Evolutionary conservation across 2,797 vertebrate species (phyloP).

Genomic region (Muscicapa striata): DNA sequence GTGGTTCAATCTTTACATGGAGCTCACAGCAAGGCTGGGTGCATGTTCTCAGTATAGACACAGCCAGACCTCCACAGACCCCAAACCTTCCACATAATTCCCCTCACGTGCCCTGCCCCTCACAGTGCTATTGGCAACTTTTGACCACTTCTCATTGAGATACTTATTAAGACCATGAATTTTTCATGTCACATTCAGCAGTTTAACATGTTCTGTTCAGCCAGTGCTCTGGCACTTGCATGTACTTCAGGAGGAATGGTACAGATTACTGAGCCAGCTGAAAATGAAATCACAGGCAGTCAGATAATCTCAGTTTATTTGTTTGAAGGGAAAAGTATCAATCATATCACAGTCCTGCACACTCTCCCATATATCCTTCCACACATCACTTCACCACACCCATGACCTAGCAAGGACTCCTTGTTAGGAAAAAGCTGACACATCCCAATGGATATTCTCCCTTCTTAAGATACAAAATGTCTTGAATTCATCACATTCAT

Average conservation of each 20-base stretch:
- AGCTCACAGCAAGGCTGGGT: accelerated
- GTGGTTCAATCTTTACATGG: background rate
- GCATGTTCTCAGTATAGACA: background rate
- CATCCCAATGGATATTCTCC: background rate
- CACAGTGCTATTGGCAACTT: background rate
- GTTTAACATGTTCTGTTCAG: background rate
- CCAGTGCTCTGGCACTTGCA: background rate
- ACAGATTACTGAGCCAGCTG: accelerated
- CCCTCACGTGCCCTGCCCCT: accelerated
- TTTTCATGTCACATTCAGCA: background rate
- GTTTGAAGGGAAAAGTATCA: background rate
- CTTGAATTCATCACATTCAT: background rate
- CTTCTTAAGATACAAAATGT: background rate
- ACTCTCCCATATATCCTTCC: background rate
- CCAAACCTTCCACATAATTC: background rate
- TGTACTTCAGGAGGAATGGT: background rate
- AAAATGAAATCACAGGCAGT: background rate
- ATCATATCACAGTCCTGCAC: background rate
- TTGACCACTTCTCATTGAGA: background rate
- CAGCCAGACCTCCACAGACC: background rate
- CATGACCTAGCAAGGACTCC: background rate
- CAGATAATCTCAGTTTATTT: background rate
- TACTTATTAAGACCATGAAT: background rate
- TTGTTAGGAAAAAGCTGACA: background rate
- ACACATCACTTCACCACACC: accelerated